Base-by-base conservation (phyloP, 2,888 invertebrate genomes). In the Arrhopalites spinosus region DNA sequence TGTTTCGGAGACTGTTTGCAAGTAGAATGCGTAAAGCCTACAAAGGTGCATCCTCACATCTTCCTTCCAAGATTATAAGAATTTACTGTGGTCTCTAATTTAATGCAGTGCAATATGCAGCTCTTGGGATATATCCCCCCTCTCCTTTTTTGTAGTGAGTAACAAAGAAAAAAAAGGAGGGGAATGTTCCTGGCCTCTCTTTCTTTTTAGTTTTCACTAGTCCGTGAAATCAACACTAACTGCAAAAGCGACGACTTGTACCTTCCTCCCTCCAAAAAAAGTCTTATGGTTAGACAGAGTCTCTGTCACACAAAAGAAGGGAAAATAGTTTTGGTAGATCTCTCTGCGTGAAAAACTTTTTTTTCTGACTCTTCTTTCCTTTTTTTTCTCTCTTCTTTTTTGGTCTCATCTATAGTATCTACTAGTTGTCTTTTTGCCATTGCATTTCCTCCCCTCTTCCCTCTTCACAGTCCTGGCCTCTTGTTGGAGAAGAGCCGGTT, bases 381-480 rank as follows among this genome's bases (percentile, higher is more conserved):
- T 36, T 36, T 36, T 15, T 50, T 15, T 50, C 7, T 59, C 59
- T 23, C 27, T 59, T 59, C 25, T 27, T 59, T 27, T n/a, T 23
- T 59, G 25, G 13, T 25, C 25, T 15, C 59, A 13, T 59, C 25
- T 15, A 20, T 20, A 59, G 23, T 59, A 25, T 59, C 50, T 45
- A n/a, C 7, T 27, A 25, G 25, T 23, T 59, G 59, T 59, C 59
- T 59, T 59, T 59, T 59, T 59, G 59, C 59, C 59, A 59, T 59
- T 8, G 25, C 29, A 27, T n/a, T 36, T 64, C 15, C 30, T 36
- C 36, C n/a, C 29, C 64, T 3, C 8, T n/a, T 8, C 17, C 23
- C 36, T 64, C 64, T 17, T 64, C 64, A n/a, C n/a, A n/a, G 29
- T 64, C 64, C 25, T 64, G 36, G 20, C 43, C 64, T 64, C 27